Evolutionary conservation across 2,113 vertebrate species (phyloP).

Genomic region (Loxodonta africana): DNA sequence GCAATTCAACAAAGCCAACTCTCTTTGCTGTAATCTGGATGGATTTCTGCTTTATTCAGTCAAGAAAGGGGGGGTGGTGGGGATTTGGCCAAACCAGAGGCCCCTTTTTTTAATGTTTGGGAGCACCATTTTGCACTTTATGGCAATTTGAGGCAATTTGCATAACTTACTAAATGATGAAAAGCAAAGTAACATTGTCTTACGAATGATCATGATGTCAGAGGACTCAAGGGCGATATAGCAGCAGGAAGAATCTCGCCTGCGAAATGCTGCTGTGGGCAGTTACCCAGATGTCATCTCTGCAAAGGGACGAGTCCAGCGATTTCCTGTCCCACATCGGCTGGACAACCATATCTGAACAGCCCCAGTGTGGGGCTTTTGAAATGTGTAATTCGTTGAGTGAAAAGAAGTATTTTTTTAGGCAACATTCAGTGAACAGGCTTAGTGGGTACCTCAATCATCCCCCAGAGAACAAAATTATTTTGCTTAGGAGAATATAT

Average conservation of each 20-base stretch:
- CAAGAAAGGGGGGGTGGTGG: neutral
- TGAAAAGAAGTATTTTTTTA: neutral
- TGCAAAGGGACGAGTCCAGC: slow-evolving; percentile 61
- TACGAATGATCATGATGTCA: slow-evolving; percentile 72
- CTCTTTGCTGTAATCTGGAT: slow-evolving; percentile 76
- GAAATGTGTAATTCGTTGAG: neutral
- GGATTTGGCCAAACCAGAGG: slow-evolving; percentile 62
- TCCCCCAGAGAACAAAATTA: neutral
- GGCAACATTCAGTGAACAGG: slow-evolving; percentile 31
- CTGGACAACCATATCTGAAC: slow-evolving; percentile 22
- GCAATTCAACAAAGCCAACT: slow-evolving; percentile 76
- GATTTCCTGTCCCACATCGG: slow-evolving; percentile 9
- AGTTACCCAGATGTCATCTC: slow-evolving; percentile 80
- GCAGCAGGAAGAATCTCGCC: slow-evolving; percentile 64
- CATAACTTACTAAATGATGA: slow-evolving; percentile 78
- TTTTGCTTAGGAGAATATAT: slow-evolving; percentile 57
- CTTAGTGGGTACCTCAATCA: neutral
- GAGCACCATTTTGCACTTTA: slow-evolving; percentile 73
- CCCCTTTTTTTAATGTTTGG: slow-evolving; percentile 70
- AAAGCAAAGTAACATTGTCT: slow-evolving; percentile 78
- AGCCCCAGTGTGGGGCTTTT: slow-evolving; percentile 34
- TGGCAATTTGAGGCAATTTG: slow-evolving; percentile 75
- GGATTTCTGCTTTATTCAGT: slow-evolving; percentile 72
- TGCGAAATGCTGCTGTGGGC: slow-evolving; percentile 73
- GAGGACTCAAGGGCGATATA: slow-evolving; percentile 63